Percentiles rank a stretch among this genome's conserved stretches.
Evolutionary conservation across 2,113 vertebrate genomes (phyloP).

Genomic region (Podarcis cretensis): DNA sequence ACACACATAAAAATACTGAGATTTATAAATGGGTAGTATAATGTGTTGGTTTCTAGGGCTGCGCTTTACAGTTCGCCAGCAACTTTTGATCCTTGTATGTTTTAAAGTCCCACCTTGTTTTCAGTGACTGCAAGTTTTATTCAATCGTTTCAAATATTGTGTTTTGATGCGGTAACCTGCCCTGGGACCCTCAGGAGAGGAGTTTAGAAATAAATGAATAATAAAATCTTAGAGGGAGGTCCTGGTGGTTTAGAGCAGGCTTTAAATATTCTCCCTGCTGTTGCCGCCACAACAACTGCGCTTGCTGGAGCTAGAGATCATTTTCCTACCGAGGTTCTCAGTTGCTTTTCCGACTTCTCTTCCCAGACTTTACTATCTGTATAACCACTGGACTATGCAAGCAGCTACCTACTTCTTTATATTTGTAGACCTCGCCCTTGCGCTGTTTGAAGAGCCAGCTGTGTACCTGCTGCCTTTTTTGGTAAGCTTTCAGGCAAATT

Average conservation of each 20-base stretch:
- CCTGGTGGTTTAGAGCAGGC: rapidly evolving
- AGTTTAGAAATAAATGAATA: no score
- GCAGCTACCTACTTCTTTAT: conserved; percentile 87
- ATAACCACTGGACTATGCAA: conserved; percentile 87
- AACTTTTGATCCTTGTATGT: no score
- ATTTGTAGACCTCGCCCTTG: conserved; percentile 84
- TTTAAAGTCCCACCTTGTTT: no score
- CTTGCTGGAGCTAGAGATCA: neutral
- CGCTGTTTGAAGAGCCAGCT: conserved; percentile 89
- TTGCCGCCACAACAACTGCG: rapidly evolving
- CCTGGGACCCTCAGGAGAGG: no score
- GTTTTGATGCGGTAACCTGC: no score
- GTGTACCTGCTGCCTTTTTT: conserved; percentile 81
- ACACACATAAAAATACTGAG: no score
- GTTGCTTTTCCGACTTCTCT: conserved; percentile 13
- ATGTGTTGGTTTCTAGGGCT: no score
- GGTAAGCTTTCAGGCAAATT: conserved; percentile 74
- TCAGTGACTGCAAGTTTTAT: no score
- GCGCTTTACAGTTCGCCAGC: no score
- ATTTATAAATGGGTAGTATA: no score
- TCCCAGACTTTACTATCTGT: conserved; percentile 86
- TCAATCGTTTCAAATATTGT: no score
- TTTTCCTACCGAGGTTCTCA: neutral
- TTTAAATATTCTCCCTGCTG: neutral
- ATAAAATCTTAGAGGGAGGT: neutral